A percentile compares a stretch with the other conserved stretches of the same genome.
These are phyloP conservation scores for Triplophysa rosa DNA, from an alignment of 2,113 vertebrate species.

Conservation along the genomic window DNA sequence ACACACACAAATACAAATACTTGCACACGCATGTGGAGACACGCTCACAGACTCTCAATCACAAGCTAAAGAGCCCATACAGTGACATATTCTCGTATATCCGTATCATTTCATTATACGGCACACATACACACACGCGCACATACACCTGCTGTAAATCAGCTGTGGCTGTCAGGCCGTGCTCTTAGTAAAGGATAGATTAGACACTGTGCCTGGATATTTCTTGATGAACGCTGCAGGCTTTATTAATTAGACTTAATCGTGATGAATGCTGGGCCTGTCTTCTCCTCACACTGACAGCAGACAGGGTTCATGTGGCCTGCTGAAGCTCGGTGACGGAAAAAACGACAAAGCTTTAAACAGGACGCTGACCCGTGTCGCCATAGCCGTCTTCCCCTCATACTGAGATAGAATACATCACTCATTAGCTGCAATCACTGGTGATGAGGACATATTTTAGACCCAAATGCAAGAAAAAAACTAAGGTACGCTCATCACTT, in stretches of 20 bases:
- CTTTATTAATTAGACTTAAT: conserved; percentile 66
- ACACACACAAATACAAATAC: conserved; percentile 36
- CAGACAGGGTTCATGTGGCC: conserved; percentile 43
- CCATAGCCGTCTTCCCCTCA: conserved; percentile 28
- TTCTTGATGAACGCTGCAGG: conserved; percentile 58
- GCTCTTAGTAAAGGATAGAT: conserved; percentile 66
- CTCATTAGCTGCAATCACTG: conserved; percentile 8
- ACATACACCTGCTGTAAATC: conserved; percentile 70
- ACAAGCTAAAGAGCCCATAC: conserved; percentile 14
- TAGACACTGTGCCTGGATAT: conserved; percentile 47
- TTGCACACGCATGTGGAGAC: conserved; percentile 22
- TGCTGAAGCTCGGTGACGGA: conserved; percentile 37
- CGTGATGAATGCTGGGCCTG: conserved; percentile 59
- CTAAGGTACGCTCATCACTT: neutral
- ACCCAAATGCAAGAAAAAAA: neutral
- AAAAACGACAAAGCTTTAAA: conserved; percentile 31
- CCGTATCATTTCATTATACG: conserved; percentile 30
- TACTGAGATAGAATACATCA: conserved; percentile 30
- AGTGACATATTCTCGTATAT: conserved; percentile 41
- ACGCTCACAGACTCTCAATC: conserved; percentile 30
- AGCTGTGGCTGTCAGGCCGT: conserved; percentile 71
- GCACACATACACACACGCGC: conserved; percentile 38
- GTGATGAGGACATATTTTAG: neutral
- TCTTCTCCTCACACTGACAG: conserved; percentile 46
- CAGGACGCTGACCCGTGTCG: conserved; percentile 30